These are phyloP conservation scores for Diceros bicornis DNA, from an alignment of 2,797 vertebrate genomes.

Conservation along the genomic window DNA sequence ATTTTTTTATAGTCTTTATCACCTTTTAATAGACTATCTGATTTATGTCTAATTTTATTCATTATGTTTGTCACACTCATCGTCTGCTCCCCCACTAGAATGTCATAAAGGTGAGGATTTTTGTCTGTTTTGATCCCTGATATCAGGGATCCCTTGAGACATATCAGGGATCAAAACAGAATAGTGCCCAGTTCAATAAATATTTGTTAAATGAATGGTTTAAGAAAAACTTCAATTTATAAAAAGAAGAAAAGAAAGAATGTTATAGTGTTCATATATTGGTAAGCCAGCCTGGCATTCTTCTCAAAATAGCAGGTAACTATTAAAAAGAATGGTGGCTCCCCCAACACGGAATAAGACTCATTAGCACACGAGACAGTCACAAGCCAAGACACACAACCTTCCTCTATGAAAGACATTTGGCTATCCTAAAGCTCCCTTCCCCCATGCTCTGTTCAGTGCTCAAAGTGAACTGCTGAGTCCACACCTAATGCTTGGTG, in stretches of 20 bases:
- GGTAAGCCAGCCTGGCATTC: background rate
- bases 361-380: background rate
- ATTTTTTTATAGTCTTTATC: background rate
- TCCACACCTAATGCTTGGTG: background rate
- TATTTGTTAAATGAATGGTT: background rate
- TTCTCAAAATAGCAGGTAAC: background rate
- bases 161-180: too few relatives aligned
- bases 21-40: background rate
- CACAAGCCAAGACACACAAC: background rate
- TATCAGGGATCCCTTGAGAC: too few relatives aligned
- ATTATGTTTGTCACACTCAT: background rate
- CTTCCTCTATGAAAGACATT: background rate
- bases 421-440: too few relatives aligned
- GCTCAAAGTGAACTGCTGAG: background rate
- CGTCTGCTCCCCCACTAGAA: too few relatives aligned
- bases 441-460: accelerated
- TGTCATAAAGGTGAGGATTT: background rate
- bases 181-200: background rate
- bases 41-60: accelerated
- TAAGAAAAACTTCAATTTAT: background rate
- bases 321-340: background rate
- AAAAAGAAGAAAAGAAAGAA: background rate
- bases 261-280: accelerated
- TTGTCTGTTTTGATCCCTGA: background rate
- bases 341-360: accelerated